Conservation (phyloP, 2,113 vertebrate genomes). For the Echinops telfairi region DNA sequence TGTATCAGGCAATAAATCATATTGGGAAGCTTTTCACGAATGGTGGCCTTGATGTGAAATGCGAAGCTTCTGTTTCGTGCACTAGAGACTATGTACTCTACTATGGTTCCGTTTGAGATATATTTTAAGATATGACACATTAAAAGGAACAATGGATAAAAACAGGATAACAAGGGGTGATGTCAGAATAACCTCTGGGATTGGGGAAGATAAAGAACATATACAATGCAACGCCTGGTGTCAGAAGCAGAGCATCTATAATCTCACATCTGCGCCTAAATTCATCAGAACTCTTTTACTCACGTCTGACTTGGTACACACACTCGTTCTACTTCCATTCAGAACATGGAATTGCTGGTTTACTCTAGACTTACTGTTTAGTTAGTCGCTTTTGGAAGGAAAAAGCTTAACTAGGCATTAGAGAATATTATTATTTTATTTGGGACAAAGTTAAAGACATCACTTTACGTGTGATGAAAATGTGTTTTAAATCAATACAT, state of each 20-base stretch:
- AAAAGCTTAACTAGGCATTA: slow-evolving; percentile 49
- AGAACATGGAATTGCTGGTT: slow-evolving; percentile 46
- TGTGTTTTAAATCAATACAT: slow-evolving; percentile 77
- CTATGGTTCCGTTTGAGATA: neutral
- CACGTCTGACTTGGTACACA: neutral
- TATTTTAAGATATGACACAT: slow-evolving; percentile 15
- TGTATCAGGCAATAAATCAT: slow-evolving; percentile 44
- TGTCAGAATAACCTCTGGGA: slow-evolving; percentile 5
- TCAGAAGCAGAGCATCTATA: neutral
- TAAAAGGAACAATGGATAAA: neutral
- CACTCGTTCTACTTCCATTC: slow-evolving; percentile 31
- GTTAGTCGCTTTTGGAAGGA: slow-evolving; percentile 71
- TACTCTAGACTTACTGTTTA: slow-evolving; percentile 46
- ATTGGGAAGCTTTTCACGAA: neutral
- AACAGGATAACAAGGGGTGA: neutral
- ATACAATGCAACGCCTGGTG: neutral
- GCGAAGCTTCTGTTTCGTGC: neutral
- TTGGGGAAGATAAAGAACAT: slow-evolving; percentile 28
- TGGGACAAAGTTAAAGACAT: slow-evolving; percentile 70
- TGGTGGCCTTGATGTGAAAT: neutral
- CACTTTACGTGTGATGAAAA: slow-evolving; percentile 74
- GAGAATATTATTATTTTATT: slow-evolving; percentile 73
- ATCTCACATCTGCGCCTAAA: slow-evolving; percentile 43
- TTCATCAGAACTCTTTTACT: slow-evolving; percentile 56
- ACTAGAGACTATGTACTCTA: neutral